These are phyloP conservation scores for Mobula hypostoma DNA, from an alignment of 2,113 vertebrate genomes.

Conservation along the genomic window DNA sequence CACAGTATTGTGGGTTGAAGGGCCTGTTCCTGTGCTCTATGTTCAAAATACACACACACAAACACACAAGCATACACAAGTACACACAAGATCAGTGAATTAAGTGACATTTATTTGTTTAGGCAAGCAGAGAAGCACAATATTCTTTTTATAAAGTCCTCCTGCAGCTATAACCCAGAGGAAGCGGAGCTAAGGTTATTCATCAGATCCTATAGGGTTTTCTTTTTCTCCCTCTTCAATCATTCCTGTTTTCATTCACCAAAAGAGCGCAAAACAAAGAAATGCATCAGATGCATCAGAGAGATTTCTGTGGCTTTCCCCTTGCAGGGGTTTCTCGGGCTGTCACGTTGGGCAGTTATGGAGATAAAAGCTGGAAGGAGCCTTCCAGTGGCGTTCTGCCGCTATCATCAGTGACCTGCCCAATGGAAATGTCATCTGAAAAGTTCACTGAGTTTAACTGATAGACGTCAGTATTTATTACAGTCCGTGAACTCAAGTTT, in stretches of 20 bases:
- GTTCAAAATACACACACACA: background rate
- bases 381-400: background rate
- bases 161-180: too few relatives aligned
- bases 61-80: background rate
- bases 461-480: background rate
- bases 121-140: background rate
- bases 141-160: background rate
- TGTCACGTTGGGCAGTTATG: background rate
- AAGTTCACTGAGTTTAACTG: constrained; percentile 3
- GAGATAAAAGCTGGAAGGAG: background rate
- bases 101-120: constrained; percentile 12
- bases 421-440: constrained; percentile 20
- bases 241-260: background rate
- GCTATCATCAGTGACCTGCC: constrained; percentile 12
- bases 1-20: too few relatives aligned
- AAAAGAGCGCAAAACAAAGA: background rate
- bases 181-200: constrained; percentile 2
- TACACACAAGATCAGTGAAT: background rate
- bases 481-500: background rate
- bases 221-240: background rate
- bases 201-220: background rate
- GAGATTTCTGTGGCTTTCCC: background rate
- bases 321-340: background rate
- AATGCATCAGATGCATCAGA: background rate
- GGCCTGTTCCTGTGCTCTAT: too few relatives aligned